phyloP scores from a whole-genome alignment of 2,888 invertebrate species.

The Campoplex capitator region DNA sequence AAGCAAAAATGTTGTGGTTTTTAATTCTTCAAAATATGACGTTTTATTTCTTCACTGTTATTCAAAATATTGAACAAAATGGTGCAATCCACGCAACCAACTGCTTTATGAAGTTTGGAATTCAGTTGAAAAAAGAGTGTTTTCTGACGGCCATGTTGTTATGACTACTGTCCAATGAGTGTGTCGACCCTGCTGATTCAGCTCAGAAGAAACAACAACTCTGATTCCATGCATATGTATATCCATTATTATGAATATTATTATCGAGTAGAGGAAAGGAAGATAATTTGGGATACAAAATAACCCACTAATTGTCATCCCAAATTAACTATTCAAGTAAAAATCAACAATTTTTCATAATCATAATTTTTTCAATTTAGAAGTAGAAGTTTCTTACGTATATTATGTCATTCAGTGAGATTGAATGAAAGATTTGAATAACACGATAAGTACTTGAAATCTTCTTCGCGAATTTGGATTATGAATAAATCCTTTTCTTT shows the following conservation, averaged over 20 bases:
- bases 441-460: no score
- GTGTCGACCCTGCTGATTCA: background rate
- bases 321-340: background rate
- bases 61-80: background rate
- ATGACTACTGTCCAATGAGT: constrained; percentile 18
- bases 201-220: background rate
- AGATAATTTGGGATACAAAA: no score
- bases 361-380: no score
- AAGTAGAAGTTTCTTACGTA: no score
- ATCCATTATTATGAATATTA: background rate
- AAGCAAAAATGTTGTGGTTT: background rate
- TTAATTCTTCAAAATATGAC: background rate
- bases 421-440: no score
- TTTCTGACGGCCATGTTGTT: constrained; percentile 47
- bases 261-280: background rate
- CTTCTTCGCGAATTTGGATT: no score
- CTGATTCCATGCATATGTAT: background rate
- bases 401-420: no score
- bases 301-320: no score
- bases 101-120: background rate
- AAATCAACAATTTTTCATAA: background rate
- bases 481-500: background rate
- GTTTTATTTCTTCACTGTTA: background rate
- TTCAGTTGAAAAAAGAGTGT: constrained; percentile 14
- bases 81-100: background rate